Base-by-base conservation (phyloP, 2,113 vertebrate species). In the Neolamprologus ventralis region DNA sequence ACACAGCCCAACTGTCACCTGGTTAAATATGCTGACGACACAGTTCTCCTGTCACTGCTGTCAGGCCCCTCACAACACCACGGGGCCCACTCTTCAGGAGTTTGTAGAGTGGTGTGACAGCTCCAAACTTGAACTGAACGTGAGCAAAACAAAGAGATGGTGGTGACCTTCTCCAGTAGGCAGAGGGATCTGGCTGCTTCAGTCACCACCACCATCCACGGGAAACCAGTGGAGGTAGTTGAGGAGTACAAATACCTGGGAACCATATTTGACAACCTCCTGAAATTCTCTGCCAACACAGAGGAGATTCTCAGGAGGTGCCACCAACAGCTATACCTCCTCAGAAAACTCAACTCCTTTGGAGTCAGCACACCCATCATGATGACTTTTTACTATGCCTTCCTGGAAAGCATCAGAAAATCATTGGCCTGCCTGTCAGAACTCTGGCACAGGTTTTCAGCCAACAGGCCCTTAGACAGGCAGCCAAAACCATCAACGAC, bases 11-110 rank as follows among this genome's bases (percentile, higher is more conserved):
- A 19, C 49, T 53, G 49, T 53, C 51, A n/a, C 19, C 51, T 53
- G 51, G 51, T 53, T 53, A 53, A 53, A 55, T 55, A 55, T 55
- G 21, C 54, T 55, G 54, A 55, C 21, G 21, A 55, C 21, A 26
- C 21, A 55, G 21, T 26, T 55, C 54, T 26, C 21, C 11, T 7
- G 54, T 55, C 21, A 55, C 21, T 13, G 21, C 21, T 55, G 13
- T 28, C 13, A 58, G 55, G 13, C 55, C 23, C 3, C 55, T 57
- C 23, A 28, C 23, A 57, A 16, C 55, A 28, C 55, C 55, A 28
- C 4, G 4, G 55, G 4, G 4, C 1, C 55, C 0, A 0, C 7
- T 57, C 55, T 57, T 1, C 55, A 16, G 55, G 13, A 28, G 7
- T 57, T 57, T 57, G 55, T 58, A 58, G 55, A 58, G 13, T 58